A percentile compares a stretch with the other conserved stretches of the same genome.
Evolutionary conservation across 2,113 vertebrate species (phyloP).

Genomic region (Chaenocephalus aceratus): DNA sequence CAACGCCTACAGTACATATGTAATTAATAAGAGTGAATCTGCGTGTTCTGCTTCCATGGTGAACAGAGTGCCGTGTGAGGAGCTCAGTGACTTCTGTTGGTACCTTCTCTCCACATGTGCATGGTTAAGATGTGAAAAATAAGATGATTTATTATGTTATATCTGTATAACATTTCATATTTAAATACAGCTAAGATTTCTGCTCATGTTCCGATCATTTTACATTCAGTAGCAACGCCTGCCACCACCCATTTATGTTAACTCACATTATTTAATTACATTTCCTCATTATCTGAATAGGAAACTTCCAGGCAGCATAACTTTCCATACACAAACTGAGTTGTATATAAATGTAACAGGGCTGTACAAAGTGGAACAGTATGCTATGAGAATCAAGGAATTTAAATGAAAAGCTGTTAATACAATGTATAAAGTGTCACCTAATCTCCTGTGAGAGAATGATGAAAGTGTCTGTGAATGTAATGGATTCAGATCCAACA

Average conservation of each 20-base stretch:
- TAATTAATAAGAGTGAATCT: constrained; percentile 57
- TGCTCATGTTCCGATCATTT: neutral
- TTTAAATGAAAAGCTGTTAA: neutral
- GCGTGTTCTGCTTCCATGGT: constrained; percentile 38
- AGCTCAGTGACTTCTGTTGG: constrained; percentile 17
- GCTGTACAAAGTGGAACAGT: neutral
- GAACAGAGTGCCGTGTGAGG: constrained; percentile 26
- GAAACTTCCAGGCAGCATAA: neutral
- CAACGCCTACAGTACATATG: constrained; percentile 56
- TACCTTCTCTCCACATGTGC: constrained; percentile 49
- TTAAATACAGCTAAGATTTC: constrained; percentile 21
- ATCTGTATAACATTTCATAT: constrained; percentile 29
- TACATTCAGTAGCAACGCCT: neutral
- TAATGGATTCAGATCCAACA: too few relatives aligned
- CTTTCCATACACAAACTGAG: neutral
- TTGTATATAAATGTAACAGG: neutral
- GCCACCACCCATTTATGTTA: too few relatives aligned
- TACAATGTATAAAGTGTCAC: neutral
- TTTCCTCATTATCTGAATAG: neutral
- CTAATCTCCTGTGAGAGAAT: too few relatives aligned
- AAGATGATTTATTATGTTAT: constrained; percentile 18
- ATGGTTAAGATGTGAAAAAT: constrained; percentile 34
- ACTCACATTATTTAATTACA: neutral
- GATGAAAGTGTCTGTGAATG: too few relatives aligned
- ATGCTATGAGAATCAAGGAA: neutral